Base-by-base conservation (phyloP, 1,140 invertebrate genomes). In the Contarinia nasturtii region DNA sequence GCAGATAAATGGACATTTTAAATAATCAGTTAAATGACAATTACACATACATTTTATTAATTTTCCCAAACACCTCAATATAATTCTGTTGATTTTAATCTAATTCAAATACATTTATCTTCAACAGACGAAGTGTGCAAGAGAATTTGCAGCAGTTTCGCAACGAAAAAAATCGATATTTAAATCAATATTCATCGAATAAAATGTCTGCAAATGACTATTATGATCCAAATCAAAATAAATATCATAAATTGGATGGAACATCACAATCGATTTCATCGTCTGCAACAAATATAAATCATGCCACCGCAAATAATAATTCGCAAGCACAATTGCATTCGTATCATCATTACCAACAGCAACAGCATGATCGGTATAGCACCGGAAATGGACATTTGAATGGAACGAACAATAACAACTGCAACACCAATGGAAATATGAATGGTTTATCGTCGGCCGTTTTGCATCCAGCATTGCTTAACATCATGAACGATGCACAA, bases 221-320 rank as follows among this genome's bases (percentile, higher is more conserved):
- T 3, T 53, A 59, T 38, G 61, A 63, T 60, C 60, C 60, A 21
- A 63, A 63, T 44, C 60, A 63, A 41, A 63, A 63, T 55, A 59
- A 56, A 4, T 63, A 61, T 48, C 57, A 60, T 37, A 60, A 63
- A 21, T 17, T 42, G 27, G 18, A 60, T 58, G 53, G 17, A 62
- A 61, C 59, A 15, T 57, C 59, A 11, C 59, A 61, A 42, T 27
- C 58, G 36, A 38, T n/a, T 38, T 38, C 12, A 5, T 38, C 17
- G 12, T 38, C 12, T 14, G 36, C 36, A 5, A 17, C 14, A 3
- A 38, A 38, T 14, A 38, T n/a, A 5, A 38, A 38, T 38, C 17
- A 14, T n/a, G n/a, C n/a, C 27, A 27, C 27, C 3, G 3, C 27
- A 27, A 27, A 27, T 10, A 27, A 27, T 10, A 17, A 38, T 43